Base-by-base conservation (phyloP, 2,888 invertebrate species). In the Anticlea derivata region DNA sequence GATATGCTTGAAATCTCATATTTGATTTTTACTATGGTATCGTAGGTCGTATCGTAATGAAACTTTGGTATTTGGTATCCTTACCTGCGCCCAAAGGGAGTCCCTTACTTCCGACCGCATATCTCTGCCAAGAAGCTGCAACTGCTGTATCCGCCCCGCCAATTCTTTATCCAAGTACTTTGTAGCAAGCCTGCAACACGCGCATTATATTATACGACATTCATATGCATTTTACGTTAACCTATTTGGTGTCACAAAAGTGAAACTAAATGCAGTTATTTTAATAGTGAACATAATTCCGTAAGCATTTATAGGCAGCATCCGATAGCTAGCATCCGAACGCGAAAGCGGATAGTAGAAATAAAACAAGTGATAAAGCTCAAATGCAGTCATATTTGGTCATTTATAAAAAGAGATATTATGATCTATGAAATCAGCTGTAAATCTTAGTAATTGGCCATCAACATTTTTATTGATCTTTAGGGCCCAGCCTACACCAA, bases 81-180 rank as follows among this genome's bases (percentile, higher is more conserved):
- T 43, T 64, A 97, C 91, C 88, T 97, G 96, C 58, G 95, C 88
- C 90, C 89, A 90, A 4, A 97, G 83, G 35, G 95, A 94, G 74
- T 96, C 96, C 65, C 96, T 92, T 29, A 96, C 92, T 59, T 95
- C 94, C 1, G 95, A 94, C 30, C 95, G 92, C 95, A 96, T 95
- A 73, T 96, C 96, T 50, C 95, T 88, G 7, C 93, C 96, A 58
- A 97, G 87, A 41, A 97, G 85, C 77, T 97, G 97, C 60, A 97
- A 92, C 83, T 97, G 97, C 74, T 97, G 96, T 82, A 97, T 97
- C 68, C 96, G 92, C 44, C 93, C 93, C 23, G 96, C 96, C 50
- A 96, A 80, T 77, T 96, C 96, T 75, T 97, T 97, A 79, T 97
- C 96, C 61, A 97, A 84, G 77, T 97, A 97, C 73, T 96, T 96